phyloP scores from a whole-genome alignment of 2,113 vertebrate genomes.

The Cepphus grylle region DNA sequence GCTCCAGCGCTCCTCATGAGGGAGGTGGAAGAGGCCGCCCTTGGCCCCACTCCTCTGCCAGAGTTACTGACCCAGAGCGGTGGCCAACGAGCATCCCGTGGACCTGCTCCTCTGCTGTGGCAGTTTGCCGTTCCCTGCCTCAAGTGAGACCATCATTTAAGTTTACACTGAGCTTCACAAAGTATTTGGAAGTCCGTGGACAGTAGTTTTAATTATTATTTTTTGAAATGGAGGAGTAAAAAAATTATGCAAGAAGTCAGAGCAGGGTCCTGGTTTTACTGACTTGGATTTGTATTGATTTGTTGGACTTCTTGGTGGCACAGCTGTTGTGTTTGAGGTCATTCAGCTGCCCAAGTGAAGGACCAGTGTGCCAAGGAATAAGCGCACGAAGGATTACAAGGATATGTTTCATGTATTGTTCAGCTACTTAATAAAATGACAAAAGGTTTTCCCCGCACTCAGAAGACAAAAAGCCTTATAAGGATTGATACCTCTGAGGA shows the following conservation, averaged over 20 bases:
- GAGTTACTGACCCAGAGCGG: neutral
- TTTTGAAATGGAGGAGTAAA: neutral
- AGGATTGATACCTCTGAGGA: neutral
- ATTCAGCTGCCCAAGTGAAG: neutral
- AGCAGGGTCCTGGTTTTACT: neutral
- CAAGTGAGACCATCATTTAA: neutral
- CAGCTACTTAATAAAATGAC: neutral
- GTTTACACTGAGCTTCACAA: neutral
- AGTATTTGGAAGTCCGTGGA: rapidly evolving
- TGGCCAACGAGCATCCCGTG: neutral
- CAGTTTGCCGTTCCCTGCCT: neutral
- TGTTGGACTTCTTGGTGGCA: neutral
- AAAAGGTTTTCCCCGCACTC: neutral
- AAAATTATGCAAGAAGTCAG: neutral
- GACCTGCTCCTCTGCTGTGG: neutral
- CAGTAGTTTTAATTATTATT: neutral
- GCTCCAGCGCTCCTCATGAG: neutral
- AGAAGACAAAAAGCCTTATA: neutral
- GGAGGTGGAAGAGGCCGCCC: neutral
- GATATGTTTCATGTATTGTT: neutral
- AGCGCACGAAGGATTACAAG: neutral
- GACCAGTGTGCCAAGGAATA: neutral
- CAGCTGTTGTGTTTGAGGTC: neutral
- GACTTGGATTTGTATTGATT: neutral
- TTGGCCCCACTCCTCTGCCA: neutral